Percentiles rank a stretch among this genome's conserved stretches.
These are phyloP conservation scores for Acanthiza pusilla DNA, from an alignment of 2,797 vertebrate species.

Conservation along the genomic window DNA sequence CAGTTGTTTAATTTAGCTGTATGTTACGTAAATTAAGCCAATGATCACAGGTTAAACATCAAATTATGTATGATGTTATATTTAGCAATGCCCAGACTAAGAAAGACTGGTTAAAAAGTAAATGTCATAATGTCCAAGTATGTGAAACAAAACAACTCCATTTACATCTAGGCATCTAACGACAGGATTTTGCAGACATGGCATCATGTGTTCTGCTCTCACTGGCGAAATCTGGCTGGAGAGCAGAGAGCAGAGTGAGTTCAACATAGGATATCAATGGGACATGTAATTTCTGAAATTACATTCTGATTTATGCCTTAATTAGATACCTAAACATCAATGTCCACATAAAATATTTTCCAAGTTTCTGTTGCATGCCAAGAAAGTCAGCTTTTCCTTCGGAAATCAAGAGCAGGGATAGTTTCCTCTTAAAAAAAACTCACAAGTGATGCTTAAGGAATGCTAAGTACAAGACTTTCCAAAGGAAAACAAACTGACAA, in stretches of 20 bases:
- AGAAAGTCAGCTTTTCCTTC: background rate
- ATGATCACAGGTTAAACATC: slow-evolving; percentile 2
- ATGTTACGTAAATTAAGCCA: background rate
- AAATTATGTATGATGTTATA: background rate
- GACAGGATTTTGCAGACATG: background rate
- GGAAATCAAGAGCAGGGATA: background rate
- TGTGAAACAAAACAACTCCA: background rate
- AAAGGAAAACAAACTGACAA: background rate
- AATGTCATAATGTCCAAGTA: background rate
- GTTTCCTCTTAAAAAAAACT: background rate
- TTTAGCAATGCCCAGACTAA: background rate
- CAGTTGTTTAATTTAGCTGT: background rate
- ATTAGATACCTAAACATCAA: background rate
- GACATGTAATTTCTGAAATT: background rate
- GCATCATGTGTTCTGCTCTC: background rate
- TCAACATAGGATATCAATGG: background rate
- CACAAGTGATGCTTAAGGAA: background rate
- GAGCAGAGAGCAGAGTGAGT: background rate
- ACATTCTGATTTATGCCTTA: background rate
- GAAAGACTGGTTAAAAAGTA: background rate
- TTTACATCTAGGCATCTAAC: background rate
- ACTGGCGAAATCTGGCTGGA: background rate
- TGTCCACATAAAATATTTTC: background rate
- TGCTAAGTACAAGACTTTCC: background rate
- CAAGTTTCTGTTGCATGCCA: background rate